Conservation (phyloP, 2,888 invertebrate genomes). For the Torymus aiolomorphi region DNA sequence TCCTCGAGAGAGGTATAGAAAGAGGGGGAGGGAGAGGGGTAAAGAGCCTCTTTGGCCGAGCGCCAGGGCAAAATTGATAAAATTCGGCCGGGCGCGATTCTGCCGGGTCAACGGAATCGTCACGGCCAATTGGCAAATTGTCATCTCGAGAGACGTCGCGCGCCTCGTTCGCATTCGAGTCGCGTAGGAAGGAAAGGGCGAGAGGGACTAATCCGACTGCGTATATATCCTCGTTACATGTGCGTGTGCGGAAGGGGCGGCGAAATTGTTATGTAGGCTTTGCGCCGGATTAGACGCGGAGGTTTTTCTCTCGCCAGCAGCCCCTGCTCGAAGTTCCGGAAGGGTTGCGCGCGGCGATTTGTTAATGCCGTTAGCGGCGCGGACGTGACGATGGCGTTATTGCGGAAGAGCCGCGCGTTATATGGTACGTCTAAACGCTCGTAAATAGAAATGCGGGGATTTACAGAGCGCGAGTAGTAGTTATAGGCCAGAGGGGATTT, state of each 20-base stretch:
- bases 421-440: too few species aligned
- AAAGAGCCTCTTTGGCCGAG: conserved; percentile 37
- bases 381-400: background rate
- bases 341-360: background rate
- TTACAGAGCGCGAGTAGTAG: too few species aligned
- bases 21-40: background rate
- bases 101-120: conserved; percentile 65
- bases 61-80: conserved; percentile 66
- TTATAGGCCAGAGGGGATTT: too few species aligned
- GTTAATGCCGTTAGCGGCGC: background rate
- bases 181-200: background rate
- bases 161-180: conserved; percentile 5
- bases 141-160: conserved; percentile 49
- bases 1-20: background rate
- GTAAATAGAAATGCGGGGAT: too few species aligned
- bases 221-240: too few species aligned
- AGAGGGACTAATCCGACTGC: too few species aligned
- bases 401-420: background rate
- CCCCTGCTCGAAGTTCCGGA: too few species aligned
- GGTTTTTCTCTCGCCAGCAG: too few species aligned
- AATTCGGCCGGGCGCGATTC: conserved; percentile 65
- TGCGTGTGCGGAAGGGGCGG: too few species aligned
- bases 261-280: too few species aligned
- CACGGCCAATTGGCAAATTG: conserved; percentile 65
- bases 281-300: too few species aligned